Evolutionary conservation across 2,797 vertebrate genomes (phyloP), one percentile per base, ranked within the genome.

Genomic region (Leuciscus waleckii): DNA sequence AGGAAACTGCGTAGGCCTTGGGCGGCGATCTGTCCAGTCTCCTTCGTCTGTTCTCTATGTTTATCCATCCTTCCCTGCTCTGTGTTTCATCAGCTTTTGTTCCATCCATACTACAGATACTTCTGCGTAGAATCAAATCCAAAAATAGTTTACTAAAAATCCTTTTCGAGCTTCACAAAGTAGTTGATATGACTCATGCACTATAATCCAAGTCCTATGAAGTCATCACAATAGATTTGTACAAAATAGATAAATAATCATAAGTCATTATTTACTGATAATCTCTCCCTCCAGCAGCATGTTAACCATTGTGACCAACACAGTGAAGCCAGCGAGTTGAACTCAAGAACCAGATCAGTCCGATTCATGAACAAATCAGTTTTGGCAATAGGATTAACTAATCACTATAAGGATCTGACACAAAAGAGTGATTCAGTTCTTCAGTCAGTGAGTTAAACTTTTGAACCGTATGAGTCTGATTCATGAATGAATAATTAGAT

Each of bases 1-100:
- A 88, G 81, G 65, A 88, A 86, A 76, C 73, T 41, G 58, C 49
- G 37, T 41, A 65, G 68, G 69, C 84, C 84, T 80, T 32, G 43
- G 32, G 54, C 26, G 54, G 73, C n/a, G 58, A 76, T 79, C 77
- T 70, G 81, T 77, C 43, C 39, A 83, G 58, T 77, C 54, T 76
- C 58, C 69, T 54, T 49, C 37, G 41, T 79, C 75, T 74, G 39
- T 63, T 85, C 61, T 70, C 51, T 2, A 46, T 58, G 63, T 85
- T 54, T 85, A 85, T 79, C 77, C 56, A 63, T 63, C 76, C 54
- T 65, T 85, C 56, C 23, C 75, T 61, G 54, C 54, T 85, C 68
- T 58, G 67, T 19, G 49, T 79, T 69, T 79, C 7, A 70, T 79
- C 37, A 29, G 74, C 49, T 73, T 79, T 79, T 79, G 67, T 71